Conservation (phyloP, 2,888 invertebrate species). For the Troides helena region DNA sequence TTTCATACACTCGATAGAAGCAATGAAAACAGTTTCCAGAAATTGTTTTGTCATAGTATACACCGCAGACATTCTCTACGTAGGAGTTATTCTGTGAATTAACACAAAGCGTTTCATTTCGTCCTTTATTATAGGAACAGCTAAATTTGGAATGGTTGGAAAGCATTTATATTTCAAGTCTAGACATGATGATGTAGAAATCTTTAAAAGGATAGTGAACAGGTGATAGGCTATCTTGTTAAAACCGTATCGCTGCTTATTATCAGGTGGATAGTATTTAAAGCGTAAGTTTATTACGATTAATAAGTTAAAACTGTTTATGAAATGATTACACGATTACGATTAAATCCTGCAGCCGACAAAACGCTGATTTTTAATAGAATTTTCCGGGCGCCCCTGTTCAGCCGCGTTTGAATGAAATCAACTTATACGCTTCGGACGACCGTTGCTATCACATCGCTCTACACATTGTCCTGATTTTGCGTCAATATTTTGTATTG, state of each 20-base stretch:
- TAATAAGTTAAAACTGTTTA: background rate
- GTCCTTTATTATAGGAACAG: too few relatives aligned
- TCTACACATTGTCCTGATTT: background rate
- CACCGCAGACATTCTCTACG: too few relatives aligned
- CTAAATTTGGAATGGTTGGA: too few relatives aligned
- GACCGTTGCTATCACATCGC: conserved; percentile 5
- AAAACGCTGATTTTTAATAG: conserved; percentile 27
- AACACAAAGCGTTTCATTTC: too few relatives aligned
- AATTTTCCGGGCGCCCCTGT: conserved; percentile 15
- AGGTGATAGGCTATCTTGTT: background rate
- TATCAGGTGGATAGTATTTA: background rate
- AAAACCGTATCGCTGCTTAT: background rate
- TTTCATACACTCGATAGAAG: too few relatives aligned
- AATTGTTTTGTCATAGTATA: too few relatives aligned
- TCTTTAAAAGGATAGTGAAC: too few relatives aligned
- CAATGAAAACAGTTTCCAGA: too few relatives aligned
- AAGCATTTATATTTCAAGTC: too few relatives aligned
- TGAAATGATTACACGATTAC: background rate
- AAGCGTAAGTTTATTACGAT: background rate
- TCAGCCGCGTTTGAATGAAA: conserved; percentile 17
- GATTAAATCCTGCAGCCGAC: conserved; percentile 1
- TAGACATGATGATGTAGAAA: too few relatives aligned
- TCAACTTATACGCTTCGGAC: conserved; percentile 20
- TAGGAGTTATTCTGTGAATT: too few relatives aligned
- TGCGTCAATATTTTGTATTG: conserved; percentile 5